A percentile compares a stretch with the other conserved stretches of the same genome.
Conservation (phyloP, 2,797 vertebrate species). For the Platyrinchus mystaceus region DNA sequence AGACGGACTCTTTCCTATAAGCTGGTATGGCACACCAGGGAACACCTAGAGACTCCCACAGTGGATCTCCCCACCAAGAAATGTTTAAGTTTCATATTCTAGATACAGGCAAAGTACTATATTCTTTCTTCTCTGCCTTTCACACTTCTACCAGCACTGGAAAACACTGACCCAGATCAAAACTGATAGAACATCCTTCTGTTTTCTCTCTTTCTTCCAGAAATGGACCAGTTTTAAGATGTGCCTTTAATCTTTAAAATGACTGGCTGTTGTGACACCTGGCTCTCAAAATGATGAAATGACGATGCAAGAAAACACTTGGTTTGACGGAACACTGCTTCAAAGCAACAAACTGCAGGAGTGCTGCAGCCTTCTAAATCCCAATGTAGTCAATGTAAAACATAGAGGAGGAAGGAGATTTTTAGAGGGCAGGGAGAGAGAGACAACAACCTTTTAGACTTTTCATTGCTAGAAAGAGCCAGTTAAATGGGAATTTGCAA, state of each 20-base stretch:
- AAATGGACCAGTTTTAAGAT: background rate
- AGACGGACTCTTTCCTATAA: background rate
- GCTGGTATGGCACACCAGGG: too few relatives aligned
- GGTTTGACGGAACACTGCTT: slow-evolving; percentile 20
- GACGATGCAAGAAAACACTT: background rate
- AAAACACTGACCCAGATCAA: background rate
- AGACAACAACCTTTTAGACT: background rate
- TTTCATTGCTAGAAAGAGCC: background rate
- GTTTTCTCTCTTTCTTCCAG: background rate
- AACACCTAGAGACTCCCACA: background rate
- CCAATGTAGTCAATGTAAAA: background rate
- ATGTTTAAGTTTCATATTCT: background rate
- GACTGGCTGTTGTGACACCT: slow-evolving; percentile 30
- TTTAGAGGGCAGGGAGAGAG: background rate
- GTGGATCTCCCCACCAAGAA: background rate
- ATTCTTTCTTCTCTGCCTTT: background rate
- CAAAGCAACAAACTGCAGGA: slow-evolving; percentile 39
- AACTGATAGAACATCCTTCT: background rate
- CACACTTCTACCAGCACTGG: background rate
- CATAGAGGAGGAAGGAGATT: background rate
- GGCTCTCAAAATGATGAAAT: slow-evolving; percentile 4
- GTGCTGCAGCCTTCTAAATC: background rate
- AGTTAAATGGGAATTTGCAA: background rate
- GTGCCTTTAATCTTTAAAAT: slow-evolving; percentile 3
- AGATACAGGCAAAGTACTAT: background rate